Base-by-base conservation (phyloP, 2,888 invertebrate genomes). In the Epirrhoe alternata region DNA sequence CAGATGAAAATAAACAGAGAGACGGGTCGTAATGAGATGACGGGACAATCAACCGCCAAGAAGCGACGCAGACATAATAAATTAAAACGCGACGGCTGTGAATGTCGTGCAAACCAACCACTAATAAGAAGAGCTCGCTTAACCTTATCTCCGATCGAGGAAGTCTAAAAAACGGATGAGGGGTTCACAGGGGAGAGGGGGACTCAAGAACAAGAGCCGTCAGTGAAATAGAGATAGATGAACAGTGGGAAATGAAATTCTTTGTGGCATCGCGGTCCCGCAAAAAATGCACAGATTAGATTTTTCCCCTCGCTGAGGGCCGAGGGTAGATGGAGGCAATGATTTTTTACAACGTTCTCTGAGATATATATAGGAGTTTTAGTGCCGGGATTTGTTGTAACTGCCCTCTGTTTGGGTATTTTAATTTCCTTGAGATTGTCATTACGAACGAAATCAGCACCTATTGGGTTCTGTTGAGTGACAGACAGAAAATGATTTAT, bases 161-260 rank as follows among this genome's bases (percentile, higher is more conserved):
- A 90, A 91, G 88, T 89, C 90, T 90, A 91, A 93, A 93, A 92
- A 92, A 89, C 88, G 87, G 86, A 82, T 82, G 84, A 85, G 85
- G 83, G 85, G 84, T 68, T 70, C 70, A 79, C 74, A 79, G 78
- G 77, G 77, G 78, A 70, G 77, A 77, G 12, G 85, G 83, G 77
- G 80, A 77, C 75, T 82, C 86, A 93, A 93, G 93, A 93, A 93
- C 93, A 92, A 92, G 92, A 88, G 92, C 88, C 91, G 93, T 93
- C 93, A 93, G 87, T 92, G 92, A 91, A 93, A 93, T 92, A 92
- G 93, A 93, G 93, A 94, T 92, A 93, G 93, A 94, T 94, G 93
- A 93, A 94, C 93, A 93, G 92, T 92, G 92, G 93, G 93, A 94
- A 94, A 94, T 94, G 93, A 94, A 94, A 94, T 94, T 94, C 93